Evolutionary conservation across 2,113 vertebrate species (phyloP).

Genomic region (Grantiella picta): DNA sequence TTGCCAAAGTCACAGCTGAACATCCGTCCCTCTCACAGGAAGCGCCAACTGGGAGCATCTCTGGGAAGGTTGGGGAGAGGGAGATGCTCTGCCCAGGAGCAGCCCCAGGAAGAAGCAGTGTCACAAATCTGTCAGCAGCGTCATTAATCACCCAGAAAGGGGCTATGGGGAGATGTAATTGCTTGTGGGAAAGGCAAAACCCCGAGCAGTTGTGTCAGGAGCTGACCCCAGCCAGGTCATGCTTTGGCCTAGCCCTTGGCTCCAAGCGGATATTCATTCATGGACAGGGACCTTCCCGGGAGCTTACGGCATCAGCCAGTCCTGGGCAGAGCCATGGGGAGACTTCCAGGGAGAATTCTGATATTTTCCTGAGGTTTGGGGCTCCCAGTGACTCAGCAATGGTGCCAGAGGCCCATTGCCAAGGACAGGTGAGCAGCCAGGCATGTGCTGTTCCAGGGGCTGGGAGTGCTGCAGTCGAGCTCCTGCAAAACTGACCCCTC

Average conservation of each 20-base stretch:
- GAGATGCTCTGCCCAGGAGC: neutral
- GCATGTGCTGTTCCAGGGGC: neutral
- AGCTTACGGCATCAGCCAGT: neutral
- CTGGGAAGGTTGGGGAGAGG: neutral
- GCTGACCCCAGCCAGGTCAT: accelerated
- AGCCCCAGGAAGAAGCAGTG: neutral
- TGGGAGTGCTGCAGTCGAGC: accelerated
- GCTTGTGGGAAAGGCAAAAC: neutral
- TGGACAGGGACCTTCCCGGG: neutral
- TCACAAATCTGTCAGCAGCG: neutral
- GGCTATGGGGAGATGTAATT: neutral
- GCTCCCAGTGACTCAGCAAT: neutral
- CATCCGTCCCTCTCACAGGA: neutral
- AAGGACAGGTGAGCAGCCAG: neutral
- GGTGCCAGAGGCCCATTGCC: neutral
- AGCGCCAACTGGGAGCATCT: neutral
- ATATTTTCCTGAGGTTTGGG: neutral
- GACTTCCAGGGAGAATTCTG: neutral
- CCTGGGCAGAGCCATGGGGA: neutral
- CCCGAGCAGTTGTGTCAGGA: neutral
- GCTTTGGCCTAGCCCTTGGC: accelerated
- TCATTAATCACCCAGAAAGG: neutral
- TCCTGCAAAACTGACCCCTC: neutral
- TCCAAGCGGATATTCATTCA: neutral
- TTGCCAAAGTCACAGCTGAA: neutral